phyloP scores from a whole-genome alignment of 2,888 invertebrate species.

The Sphaerophoria taeniata region DNA sequence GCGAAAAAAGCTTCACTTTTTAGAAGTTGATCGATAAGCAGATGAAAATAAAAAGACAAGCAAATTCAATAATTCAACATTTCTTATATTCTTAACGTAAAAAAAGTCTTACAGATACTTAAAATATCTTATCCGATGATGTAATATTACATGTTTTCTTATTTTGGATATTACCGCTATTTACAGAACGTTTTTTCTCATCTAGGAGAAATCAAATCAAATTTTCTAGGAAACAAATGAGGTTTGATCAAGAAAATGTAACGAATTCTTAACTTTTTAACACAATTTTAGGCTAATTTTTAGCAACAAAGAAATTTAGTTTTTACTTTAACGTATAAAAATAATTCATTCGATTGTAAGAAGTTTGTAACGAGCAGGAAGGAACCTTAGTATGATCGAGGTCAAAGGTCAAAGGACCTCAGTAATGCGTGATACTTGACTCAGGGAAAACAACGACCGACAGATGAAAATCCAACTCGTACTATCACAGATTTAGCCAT shows the following conservation, averaged over 20 bases:
- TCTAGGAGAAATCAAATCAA: conserved; percentile 32
- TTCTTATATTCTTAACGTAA: conserved; percentile 70
- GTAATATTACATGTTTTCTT: conserved; percentile 32
- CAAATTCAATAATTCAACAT: conserved; percentile 61
- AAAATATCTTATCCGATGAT: conserved; percentile 54
- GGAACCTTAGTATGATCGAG: conserved; percentile 42
- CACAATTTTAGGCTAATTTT: conserved; percentile 7
- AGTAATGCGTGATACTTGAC: conserved; percentile 38
- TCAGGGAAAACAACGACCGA: conserved; percentile 28
- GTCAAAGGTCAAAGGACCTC: conserved; percentile 12
- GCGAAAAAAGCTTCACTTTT: too few relatives aligned
- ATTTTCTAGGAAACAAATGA: conserved; percentile 15
- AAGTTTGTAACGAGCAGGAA: conserved; percentile 42
- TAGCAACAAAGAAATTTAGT: conserved; percentile 22
- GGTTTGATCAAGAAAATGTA: conserved; percentile 20
- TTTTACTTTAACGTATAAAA: conserved; percentile 24
- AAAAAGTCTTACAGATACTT: conserved; percentile 68
- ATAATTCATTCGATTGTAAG: conserved; percentile 32
- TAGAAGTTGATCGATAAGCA: not conserved
- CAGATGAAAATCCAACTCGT: conserved; percentile 46
- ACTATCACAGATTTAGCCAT: conserved; percentile 67
- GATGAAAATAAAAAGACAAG: conserved; percentile 11
- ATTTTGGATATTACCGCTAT: conserved; percentile 9
- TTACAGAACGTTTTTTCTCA: conserved; percentile 33
- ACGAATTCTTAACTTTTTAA: conserved; percentile 2